Evolutionary conservation across 2,797 vertebrate species (phyloP), one percentile per base, ranked within the genome.

Genomic region (Distichodus sexfasciatus): DNA sequence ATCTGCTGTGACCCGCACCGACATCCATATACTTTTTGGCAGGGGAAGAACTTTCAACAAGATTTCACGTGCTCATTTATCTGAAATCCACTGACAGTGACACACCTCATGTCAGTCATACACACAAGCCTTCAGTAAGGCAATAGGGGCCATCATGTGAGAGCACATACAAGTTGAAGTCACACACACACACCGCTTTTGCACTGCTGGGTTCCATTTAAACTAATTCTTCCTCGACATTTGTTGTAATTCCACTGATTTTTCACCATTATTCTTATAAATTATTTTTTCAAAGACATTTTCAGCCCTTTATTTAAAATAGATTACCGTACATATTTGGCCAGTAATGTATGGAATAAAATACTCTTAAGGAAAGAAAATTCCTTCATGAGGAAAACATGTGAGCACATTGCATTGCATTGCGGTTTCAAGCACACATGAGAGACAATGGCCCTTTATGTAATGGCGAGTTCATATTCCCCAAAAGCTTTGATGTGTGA

Each of bases 401-500:
- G 33, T 29, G n/a, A 29, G 17, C 15, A 7, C 14, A 17, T 12
- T 14, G 3, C 26, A 15, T 0, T 33, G 15, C n/a, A 12, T 5
- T n/a, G 6, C 4, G 11, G 21, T n/a, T 40, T 24, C 21, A 17
- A 21, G 23, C 19, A 14, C 6, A 24, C 23, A 19, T 41, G 17
- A 14, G 2, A 12, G 24, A 14, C 5, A 35, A 51, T 21, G 35
- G 23, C 2, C 1, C 0, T 17, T 53, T 58, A 71, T 48, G 15
- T 29, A 61, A 53, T 28, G 4, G 19, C 36, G 33, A 5, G 24
- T 38, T 35, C 6, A 46, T 48, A 8, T 14, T 31, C 38, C 17
- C 21, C 21, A 26, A 62, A 24, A 48, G 75, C 23, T 10, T 35
- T 50, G 85, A 88, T 87, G 81, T 84, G 83, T 85, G 87, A 89